Conservation (phyloP, 2,113 vertebrate species). For the Hippocampus abdominalis region DNA sequence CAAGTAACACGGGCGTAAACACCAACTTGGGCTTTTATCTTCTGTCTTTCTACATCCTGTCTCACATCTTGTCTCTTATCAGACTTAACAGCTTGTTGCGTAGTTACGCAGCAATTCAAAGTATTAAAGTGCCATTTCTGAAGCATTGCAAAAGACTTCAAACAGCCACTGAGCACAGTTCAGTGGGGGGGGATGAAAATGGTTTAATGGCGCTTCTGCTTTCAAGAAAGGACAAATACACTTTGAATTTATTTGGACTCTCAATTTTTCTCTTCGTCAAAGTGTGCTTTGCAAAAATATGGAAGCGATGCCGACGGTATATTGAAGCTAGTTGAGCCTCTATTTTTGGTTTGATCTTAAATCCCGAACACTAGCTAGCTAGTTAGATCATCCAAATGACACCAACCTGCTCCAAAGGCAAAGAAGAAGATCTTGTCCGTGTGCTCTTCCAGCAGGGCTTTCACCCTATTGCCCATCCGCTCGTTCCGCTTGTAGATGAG, state of each 20-base stretch:
- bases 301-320: no score
- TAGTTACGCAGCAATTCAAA: conserved; percentile 39
- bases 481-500: conserved; percentile 87
- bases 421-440: conserved; percentile 88
- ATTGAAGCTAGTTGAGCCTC: no score
- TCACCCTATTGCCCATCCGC: conserved; percentile 81
- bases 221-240: not conserved
- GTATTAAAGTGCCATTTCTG: conserved; percentile 33
- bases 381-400: not conserved
- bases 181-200: not conserved
- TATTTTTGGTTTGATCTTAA: no score
- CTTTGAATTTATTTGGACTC: conserved; percentile 16
- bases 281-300: no score
- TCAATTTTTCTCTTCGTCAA: conserved; percentile 14
- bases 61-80: conserved; percentile 38
- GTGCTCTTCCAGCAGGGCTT: conserved; percentile 77
- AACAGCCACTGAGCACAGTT: conserved; percentile 16
- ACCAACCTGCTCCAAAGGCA: conserved; percentile 87
- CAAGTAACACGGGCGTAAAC: conserved; percentile 10
- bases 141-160: conserved; percentile 15
- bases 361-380: no score
- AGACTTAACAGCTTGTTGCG: conserved; percentile 22
- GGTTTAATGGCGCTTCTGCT: conserved; percentile 27
- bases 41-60: conserved; percentile 20
- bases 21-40: conserved; percentile 30